Conservation (phyloP, 2,888 invertebrate species). For the Sarcophaga caerulescens region DNA sequence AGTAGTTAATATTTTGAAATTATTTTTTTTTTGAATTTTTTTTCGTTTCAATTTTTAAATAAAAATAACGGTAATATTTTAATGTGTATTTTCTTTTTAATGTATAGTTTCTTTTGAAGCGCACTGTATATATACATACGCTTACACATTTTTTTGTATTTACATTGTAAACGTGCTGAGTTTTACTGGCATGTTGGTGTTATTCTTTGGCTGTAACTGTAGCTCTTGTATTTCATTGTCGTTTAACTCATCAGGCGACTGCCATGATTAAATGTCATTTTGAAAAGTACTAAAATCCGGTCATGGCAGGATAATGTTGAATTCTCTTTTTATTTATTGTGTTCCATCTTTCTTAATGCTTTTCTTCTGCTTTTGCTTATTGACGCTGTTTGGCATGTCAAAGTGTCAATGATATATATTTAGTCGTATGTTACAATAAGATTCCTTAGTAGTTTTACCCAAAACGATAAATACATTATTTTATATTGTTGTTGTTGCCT, state of each 20-base stretch:
- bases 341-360: slow-evolving; percentile 32
- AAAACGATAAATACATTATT: neutral
- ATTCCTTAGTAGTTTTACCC: slow-evolving; percentile 1
- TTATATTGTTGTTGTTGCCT: neutral
- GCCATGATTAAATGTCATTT: slow-evolving; percentile 81
- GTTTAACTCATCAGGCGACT: slow-evolving; percentile 71
- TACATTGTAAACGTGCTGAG: slow-evolving; percentile 63
- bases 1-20: too few relatives aligned
- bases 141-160: neutral
- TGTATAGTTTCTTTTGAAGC: too few relatives aligned
- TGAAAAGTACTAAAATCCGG: slow-evolving; percentile 81
- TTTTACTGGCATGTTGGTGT: slow-evolving; percentile 74
- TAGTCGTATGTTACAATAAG: slow-evolving; percentile 49
- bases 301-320: slow-evolving; percentile 72
- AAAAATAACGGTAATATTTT: too few relatives aligned
- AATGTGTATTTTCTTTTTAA: too few relatives aligned
- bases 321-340: neutral
- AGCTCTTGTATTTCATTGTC: slow-evolving; percentile 5
- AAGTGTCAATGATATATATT: slow-evolving; percentile 78
- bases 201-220: slow-evolving; percentile 5
- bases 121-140: too few relatives aligned
- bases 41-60: too few relatives aligned
- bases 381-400: slow-evolving; percentile 73
- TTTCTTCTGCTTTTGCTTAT: slow-evolving; percentile 47
- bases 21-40: too few relatives aligned